Conservation (phyloP, 2,113 vertebrate genomes). For the Pimephales promelas region DNA sequence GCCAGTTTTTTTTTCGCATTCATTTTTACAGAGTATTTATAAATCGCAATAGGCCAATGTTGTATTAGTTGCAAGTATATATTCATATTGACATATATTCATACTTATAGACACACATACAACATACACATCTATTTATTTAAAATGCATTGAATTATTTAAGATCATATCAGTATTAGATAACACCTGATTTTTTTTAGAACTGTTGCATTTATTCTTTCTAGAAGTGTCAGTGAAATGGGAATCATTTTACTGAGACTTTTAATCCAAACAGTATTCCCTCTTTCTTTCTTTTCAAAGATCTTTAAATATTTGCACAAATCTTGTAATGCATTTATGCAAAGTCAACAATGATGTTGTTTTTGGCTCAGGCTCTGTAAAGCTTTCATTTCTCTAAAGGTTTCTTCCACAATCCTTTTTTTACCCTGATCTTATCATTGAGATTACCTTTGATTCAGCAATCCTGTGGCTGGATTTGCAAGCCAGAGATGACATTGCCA, state of each 20-base stretch:
- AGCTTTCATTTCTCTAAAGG: conserved; percentile 28
- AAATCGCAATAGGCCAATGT: no score
- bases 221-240: not conserved
- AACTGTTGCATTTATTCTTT: not conserved
- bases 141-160: not conserved
- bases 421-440: conserved; percentile 24
- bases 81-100: no score
- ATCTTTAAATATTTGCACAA: conserved; percentile 39
- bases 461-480: conserved; percentile 27
- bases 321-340: conserved; percentile 38
- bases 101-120: no score
- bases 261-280: conserved; percentile 7
- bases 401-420: conserved; percentile 13
- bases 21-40: no score
- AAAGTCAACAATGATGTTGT: conserved; percentile 34
- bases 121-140: no score
- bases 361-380: conserved; percentile 24
- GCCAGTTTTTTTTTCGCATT: no score
- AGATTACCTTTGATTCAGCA: conserved; percentile 25
- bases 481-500: conserved; percentile 21
- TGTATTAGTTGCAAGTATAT: no score
- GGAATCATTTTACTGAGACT: conserved; percentile 12
- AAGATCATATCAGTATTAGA: not conserved
- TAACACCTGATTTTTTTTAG: not conserved
- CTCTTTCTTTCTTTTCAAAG: conserved; percentile 1